A percentile compares a stretch with the other conserved stretches of the same genome.
phyloP scores from a whole-genome alignment of 1,140 invertebrate species.

The Ooceraea biroi region DNA sequence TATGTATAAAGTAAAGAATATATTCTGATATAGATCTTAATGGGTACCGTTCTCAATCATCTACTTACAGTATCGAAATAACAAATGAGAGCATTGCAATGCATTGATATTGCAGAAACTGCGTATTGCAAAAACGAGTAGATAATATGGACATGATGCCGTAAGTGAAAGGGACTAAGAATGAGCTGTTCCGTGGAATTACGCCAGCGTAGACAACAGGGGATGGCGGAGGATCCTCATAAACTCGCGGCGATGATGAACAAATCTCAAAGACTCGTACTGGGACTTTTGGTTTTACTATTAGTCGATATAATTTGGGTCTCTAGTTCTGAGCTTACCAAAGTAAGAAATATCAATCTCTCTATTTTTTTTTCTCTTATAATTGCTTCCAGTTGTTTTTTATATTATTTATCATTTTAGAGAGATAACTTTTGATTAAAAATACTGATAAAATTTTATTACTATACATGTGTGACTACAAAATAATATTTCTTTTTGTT shows the following conservation, averaged over 20 bases:
- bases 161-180: constrained; percentile 30
- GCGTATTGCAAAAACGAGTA: too few relatives aligned
- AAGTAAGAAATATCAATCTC: constrained; percentile 87
- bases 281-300: constrained; percentile 92
- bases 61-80: too few relatives aligned
- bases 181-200: constrained; percentile 85
- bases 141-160: constrained; percentile 22
- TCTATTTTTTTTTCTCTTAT: neutral
- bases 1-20: too few relatives aligned
- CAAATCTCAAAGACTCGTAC: constrained; percentile 91
- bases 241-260: constrained; percentile 87
- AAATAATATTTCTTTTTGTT: constrained; percentile 79
- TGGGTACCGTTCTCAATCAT: too few relatives aligned
- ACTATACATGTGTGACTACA: neutral
- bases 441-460: neutral
- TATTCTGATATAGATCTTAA: too few relatives aligned
- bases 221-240: constrained; percentile 85
- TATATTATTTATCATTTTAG: neutral
- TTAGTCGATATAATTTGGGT: constrained; percentile 96
- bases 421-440: neutral
- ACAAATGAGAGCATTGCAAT: neutral
- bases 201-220: constrained; percentile 82
- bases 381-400: neutral
- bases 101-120: constrained; percentile 36
- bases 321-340: constrained; percentile 93